Evolutionary conservation across 2,888 invertebrate species (phyloP), one percentile per base, ranked within the genome.

Genomic region (Pycnomerus fuliginosus): DNA sequence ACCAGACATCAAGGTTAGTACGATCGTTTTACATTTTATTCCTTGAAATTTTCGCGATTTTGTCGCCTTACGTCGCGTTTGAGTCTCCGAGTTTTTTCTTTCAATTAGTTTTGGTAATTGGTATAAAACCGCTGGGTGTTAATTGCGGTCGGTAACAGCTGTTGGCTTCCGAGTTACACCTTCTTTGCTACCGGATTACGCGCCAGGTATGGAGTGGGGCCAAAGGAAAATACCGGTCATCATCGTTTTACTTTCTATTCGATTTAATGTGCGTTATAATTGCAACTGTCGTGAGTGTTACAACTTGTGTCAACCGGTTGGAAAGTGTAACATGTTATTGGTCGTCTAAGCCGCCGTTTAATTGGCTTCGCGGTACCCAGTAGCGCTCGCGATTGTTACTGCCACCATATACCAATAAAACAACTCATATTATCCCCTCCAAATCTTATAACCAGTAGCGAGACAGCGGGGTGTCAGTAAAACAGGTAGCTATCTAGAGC

Each of bases 161-260:
- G 22, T 20, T 23, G 45, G 10, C 40, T 39, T 30, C 45, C 38
- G 45, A 16, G 45, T 22, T 45, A 45, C 45, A 35, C 45, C 45
- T 58, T 46, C 56, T 56, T 46, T 55, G 53, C 58, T 56, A 57
- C 57, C 47, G 56, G 31, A 40, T 56, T 58, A 56, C 56, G 53
- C 50, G 48, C 47, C 50, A 31, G 31, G 38, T 33, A 35, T 14
- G 30, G 22, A 30, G 45, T 32, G 40, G 40, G 35, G 40, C 16
- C 25, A 14, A 12, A 15, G 24, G 15, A 17, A 30, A 17, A 31
- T 34, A 22, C 32, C 31, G 23, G 23, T 22, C 24, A 20, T 20
- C 20, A 22, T 15, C 20, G 33, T 34, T 32, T 33, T 41, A 33
- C 34, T 41, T 33, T 41, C 32, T 28, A 28, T 7, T 16, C 31